A percentile compares a stretch with the other conserved stretches of the same genome.
phyloP scores from a whole-genome alignment of 2,797 vertebrate genomes.

The Dromococcyx pavoninus region DNA sequence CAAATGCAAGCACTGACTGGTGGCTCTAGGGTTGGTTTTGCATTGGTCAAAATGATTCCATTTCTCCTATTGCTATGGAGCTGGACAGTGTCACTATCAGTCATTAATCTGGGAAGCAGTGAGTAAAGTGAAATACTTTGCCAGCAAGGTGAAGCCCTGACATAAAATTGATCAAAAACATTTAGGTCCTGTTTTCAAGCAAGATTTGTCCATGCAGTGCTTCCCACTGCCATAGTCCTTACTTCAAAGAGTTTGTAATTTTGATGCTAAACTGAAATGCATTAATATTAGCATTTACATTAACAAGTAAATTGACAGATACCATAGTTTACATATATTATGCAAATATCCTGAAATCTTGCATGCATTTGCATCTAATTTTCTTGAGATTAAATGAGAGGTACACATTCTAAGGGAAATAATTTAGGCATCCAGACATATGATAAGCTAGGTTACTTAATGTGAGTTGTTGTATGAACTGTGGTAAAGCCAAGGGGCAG shows the following conservation, averaged over 20 bases:
- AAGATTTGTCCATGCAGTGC: background rate
- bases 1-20: background rate
- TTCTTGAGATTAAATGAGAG: conserved; percentile 59
- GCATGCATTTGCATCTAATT: conserved; percentile 55
- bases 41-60: background rate
- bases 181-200: conserved; percentile 21
- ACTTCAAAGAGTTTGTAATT: conserved; percentile 40
- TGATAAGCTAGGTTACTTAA: background rate
- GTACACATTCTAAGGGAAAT: background rate
- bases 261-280: conserved; percentile 41
- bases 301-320: conserved; percentile 68
- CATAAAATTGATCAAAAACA: conserved; percentile 27
- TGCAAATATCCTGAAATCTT: conserved; percentile 55
- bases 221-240: background rate
- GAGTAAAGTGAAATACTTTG: background rate
- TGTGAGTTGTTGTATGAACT: background rate
- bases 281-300: conserved; percentile 64
- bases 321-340: conserved; percentile 62
- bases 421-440: background rate
- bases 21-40: background rate
- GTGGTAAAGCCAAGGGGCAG: background rate
- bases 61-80: background rate
- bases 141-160: conserved; percentile 1
- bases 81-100: background rate
- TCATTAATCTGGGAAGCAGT: background rate